A percentile compares a stretch with the other conserved stretches of the same genome.
Conservation (phyloP, 2,113 vertebrate genomes). For the Sinocyclocheilus anophthalmus region DNA sequence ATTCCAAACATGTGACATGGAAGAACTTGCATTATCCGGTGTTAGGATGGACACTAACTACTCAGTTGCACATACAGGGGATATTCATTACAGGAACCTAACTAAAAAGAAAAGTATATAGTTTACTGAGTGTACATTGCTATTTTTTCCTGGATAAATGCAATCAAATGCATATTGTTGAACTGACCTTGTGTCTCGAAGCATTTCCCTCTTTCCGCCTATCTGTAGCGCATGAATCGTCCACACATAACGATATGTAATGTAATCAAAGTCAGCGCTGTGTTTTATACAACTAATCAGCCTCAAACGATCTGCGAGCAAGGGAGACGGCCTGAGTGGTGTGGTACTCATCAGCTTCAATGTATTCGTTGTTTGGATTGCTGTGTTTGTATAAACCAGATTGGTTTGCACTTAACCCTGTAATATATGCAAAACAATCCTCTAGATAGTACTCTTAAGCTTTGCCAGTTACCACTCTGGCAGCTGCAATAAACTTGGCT, state of each 20-base stretch:
- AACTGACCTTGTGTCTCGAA: slow-evolving; percentile 50
- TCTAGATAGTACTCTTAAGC: slow-evolving; percentile 74
- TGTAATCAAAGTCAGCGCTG: slow-evolving; percentile 77
- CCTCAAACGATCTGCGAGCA: slow-evolving; percentile 70
- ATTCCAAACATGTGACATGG: slow-evolving; percentile 63
- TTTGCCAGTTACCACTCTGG: slow-evolving; percentile 71
- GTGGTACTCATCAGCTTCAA: slow-evolving; percentile 78
- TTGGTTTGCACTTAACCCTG: slow-evolving; percentile 84
- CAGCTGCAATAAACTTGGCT: slow-evolving; percentile 72
- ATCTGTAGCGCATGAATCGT: slow-evolving; percentile 65
- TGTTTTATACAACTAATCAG: slow-evolving; percentile 80
- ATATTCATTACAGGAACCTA: slow-evolving; percentile 42
- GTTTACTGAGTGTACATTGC: slow-evolving; percentile 54
- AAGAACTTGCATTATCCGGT: slow-evolving; percentile 56
- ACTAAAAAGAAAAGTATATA: slow-evolving; percentile 46
- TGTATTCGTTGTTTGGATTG: slow-evolving; percentile 77
- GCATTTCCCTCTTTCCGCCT: slow-evolving; percentile 52
- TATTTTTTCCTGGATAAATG: slow-evolving; percentile 59
- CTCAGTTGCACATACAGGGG: slow-evolving; percentile 40
- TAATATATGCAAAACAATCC: slow-evolving; percentile 80
- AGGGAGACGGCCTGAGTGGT: slow-evolving; percentile 50
- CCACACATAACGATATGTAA: slow-evolving; percentile 70
- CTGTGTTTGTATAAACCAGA: slow-evolving; percentile 81
- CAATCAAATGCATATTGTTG: slow-evolving; percentile 64
- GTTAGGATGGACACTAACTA: not conserved